These are phyloP conservation scores for Pygathrix nemaeus DNA, from an alignment of 2,113 vertebrate genomes.

Conservation along the genomic window DNA sequence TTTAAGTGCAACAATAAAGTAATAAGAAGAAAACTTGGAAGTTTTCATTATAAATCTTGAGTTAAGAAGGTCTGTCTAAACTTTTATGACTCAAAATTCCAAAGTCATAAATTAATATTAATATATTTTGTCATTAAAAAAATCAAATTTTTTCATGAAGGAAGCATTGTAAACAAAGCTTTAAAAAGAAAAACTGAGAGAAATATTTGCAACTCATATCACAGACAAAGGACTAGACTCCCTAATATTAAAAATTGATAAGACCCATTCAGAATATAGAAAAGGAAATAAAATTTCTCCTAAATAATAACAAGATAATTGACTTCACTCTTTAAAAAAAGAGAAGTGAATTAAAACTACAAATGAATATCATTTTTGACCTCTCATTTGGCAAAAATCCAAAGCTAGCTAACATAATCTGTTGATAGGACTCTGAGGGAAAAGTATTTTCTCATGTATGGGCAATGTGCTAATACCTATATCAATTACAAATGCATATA, in stretches of 20 bases:
- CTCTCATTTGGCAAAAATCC: neutral
- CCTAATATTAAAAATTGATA: neutral
- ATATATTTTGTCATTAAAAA: neutral
- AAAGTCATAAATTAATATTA: neutral
- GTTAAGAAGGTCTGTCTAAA: neutral
- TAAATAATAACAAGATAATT: neutral
- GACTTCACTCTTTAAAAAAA: neutral
- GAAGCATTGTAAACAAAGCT: neutral
- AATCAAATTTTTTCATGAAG: neutral
- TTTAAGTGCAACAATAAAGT: neutral
- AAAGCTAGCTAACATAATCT: neutral
- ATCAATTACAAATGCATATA: neutral
- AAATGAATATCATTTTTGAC: neutral
- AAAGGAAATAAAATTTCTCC: neutral
- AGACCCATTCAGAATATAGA: neutral
- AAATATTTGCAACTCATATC: neutral
- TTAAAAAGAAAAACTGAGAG: neutral
- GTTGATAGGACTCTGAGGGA: neutral
- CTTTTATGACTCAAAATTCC: neutral
- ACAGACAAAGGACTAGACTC: neutral
- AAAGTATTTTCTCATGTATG: neutral
- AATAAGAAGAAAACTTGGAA: neutral
- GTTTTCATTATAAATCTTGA: neutral
- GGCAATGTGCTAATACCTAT: neutral
- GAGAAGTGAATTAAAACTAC: conserved; percentile 1